A percentile compares a stretch with the other conserved stretches of the same genome.
phyloP scores from a whole-genome alignment of 2,797 vertebrate genomes.

The Artibeus jamaicensis region DNA sequence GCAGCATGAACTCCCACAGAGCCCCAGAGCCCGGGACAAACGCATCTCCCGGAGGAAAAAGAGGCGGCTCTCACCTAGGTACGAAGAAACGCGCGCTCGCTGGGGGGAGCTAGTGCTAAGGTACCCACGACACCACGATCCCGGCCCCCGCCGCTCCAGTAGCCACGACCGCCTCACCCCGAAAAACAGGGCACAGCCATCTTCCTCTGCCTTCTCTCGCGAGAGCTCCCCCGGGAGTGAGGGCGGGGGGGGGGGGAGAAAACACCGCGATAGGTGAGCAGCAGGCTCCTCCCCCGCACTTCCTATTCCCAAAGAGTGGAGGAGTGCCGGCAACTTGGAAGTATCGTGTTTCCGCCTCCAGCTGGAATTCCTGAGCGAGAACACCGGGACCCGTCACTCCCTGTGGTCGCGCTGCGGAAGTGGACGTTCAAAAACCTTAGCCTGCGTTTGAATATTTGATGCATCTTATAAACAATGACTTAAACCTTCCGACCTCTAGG shows the following conservation, averaged over 20 bases:
- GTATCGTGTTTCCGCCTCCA: fast-evolving
- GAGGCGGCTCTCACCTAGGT: slow-evolving; percentile 56
- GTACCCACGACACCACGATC: slow-evolving; percentile 74
- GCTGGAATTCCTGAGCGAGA: fast-evolving
- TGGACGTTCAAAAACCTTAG: not conserved
- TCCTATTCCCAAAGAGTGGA: not conserved
- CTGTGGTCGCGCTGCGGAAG: not conserved
- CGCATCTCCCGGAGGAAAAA: slow-evolving; percentile 53
- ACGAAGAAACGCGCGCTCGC: slow-evolving; percentile 82
- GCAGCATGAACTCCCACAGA: slow-evolving; percentile 55
- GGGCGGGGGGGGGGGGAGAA: too few relatives aligned
- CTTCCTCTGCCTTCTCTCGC: slow-evolving; percentile 69
- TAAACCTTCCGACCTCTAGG: not conserved
- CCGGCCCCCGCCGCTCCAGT: not conserved
- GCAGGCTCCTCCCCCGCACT: not conserved
- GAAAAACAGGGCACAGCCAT: slow-evolving; percentile 63
- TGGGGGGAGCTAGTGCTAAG: slow-evolving; percentile 79
- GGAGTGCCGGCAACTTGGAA: fast-evolving
- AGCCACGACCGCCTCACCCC: slow-evolving; percentile 15
- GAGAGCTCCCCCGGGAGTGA: slow-evolving; percentile 49
- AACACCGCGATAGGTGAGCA: slow-evolving; percentile 51
- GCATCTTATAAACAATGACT: not conserved
- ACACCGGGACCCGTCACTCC: fast-evolving
- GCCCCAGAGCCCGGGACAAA: slow-evolving; percentile 29
- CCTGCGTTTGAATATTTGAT: too few relatives aligned